phyloP scores from a whole-genome alignment of 2,113 vertebrate genomes.

The Marmota flaviventris region DNA sequence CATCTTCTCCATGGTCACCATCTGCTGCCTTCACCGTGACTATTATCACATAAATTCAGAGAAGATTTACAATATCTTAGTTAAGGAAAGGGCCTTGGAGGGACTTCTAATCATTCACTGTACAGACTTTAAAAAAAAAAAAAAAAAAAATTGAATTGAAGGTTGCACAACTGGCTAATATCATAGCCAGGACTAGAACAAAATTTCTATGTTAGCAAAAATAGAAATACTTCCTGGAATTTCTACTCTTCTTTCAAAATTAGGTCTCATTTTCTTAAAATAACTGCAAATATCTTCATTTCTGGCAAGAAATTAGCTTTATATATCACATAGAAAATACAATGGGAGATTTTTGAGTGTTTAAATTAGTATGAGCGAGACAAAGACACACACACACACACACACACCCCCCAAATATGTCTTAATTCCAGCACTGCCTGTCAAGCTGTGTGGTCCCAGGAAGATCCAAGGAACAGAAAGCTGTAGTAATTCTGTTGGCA shows the following conservation, averaged over 20 bases:
- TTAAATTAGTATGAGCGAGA: not conserved
- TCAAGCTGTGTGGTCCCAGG: not conserved
- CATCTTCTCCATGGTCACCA: not conserved
- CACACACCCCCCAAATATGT: not conserved
- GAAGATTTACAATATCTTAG: not conserved
- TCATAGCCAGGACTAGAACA: not conserved
- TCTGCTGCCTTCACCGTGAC: not conserved
- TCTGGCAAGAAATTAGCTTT: not conserved
- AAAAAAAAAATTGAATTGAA: not conserved
- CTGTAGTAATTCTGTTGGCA: not conserved
- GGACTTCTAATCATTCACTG: not conserved
- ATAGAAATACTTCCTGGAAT: not conserved
- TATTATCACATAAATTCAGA: not conserved
- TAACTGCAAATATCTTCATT: not conserved
- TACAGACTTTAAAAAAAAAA: not conserved
- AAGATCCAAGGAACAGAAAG: not conserved
- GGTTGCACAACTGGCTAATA: not conserved
- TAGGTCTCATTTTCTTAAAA: slow-evolving; percentile 31
- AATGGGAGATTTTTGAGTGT: not conserved
- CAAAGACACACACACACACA: no score
- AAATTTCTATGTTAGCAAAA: not conserved
- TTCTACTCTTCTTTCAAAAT: slow-evolving; percentile 37
- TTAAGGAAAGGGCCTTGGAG: not conserved
- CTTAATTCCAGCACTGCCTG: not conserved
- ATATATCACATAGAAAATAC: not conserved